A percentile compares a stretch with the other conserved stretches of the same genome.
Evolutionary conservation across 2,888 invertebrate species (phyloP).

Genomic region (Drosophila sordidula): DNA sequence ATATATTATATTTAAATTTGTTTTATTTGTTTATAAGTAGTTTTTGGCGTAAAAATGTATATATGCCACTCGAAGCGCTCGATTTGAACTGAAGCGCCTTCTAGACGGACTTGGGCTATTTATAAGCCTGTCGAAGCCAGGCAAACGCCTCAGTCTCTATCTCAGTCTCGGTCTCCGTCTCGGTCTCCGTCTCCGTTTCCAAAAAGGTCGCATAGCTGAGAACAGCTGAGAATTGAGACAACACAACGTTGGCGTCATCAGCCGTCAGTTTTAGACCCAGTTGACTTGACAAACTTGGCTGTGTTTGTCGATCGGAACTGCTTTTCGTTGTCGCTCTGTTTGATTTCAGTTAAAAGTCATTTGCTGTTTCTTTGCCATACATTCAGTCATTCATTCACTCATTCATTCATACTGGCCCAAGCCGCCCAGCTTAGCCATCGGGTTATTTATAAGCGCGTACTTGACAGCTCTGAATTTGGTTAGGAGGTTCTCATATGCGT

Average conservation of each 20-base stretch:
- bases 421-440: conserved; percentile 55
- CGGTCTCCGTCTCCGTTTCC: conserved; percentile 9
- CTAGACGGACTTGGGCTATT: conserved; percentile 66
- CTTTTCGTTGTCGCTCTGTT: conserved; percentile 54
- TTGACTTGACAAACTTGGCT: conserved; percentile 73
- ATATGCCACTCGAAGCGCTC: conserved; percentile 56
- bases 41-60: conserved; percentile 20
- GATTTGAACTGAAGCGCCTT: conserved; percentile 72
- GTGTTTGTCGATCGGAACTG: conserved; percentile 68
- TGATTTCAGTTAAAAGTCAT: conserved; percentile 56
- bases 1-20: background rate
- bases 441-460: conserved; percentile 70
- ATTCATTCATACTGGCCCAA: conserved; percentile 41
- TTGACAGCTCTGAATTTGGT: conserved; percentile 58
- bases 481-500: conserved; percentile 47
- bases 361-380: conserved; percentile 50
- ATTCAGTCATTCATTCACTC: conserved; percentile 44
- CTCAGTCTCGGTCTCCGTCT: background rate
- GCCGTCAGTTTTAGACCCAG: conserved; percentile 24
- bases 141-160: conserved; percentile 6
- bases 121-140: conserved; percentile 55
- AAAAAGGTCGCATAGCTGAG: conserved; percentile 53
- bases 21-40: conserved; percentile 13
- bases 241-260: conserved; percentile 72
- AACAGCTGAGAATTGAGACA: conserved; percentile 70